A percentile compares a stretch with the other conserved stretches of the same genome.
phyloP scores from a whole-genome alignment of 1,140 invertebrate genomes.

The Camponotus floridanus region DNA sequence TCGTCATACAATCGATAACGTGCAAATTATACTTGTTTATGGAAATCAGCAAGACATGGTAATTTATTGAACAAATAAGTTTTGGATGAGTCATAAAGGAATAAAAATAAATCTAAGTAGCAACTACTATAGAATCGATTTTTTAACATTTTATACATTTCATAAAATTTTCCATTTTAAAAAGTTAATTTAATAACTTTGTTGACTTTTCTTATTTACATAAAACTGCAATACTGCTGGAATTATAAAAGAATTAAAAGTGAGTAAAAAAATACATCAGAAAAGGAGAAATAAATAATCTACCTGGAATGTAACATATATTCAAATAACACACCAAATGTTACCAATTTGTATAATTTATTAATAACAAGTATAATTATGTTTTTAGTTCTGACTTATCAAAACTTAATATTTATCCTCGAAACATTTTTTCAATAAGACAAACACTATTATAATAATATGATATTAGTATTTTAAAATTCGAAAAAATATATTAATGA shows the following conservation, averaged over 20 bases:
- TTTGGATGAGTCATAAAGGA: neutral
- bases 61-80: conserved; percentile 26
- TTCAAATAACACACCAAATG: no score
- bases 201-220: neutral
- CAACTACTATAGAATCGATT: neutral
- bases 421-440: no score
- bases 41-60: conserved; percentile 17
- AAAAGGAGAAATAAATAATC: neutral
- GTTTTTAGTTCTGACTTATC: no score
- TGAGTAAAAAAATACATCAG: neutral
- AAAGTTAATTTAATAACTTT: neutral
- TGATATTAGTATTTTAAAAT: neutral
- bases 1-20: conserved; percentile 9
- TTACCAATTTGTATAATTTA: no score
- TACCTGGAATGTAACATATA: neutral
- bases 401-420: no score
- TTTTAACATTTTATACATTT: neutral
- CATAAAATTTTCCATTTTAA: neutral
- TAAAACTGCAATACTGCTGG: neutral
- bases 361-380: no score
- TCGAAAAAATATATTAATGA: neutral
- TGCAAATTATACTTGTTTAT: conserved; percentile 7
- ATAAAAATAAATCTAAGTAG: neutral
- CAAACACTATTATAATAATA: no score
- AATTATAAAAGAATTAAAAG: neutral